Conservation (phyloP, 2,888 invertebrate species). For the Eudemis profundana region DNA sequence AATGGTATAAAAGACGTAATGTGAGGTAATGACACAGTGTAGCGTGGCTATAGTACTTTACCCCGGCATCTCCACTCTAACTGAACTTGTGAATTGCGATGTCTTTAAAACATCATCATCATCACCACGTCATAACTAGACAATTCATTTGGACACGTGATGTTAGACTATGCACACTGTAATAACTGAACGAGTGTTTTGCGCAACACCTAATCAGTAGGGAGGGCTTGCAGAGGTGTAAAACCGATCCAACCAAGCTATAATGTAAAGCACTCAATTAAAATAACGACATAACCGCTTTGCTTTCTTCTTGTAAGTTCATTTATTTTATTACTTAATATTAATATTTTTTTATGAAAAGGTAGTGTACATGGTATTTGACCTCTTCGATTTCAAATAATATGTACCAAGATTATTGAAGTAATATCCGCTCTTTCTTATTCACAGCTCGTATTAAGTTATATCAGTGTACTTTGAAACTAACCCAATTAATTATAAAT, state of each 20-base stretch:
- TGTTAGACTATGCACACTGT: slow-evolving; percentile 1
- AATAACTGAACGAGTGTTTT: not conserved
- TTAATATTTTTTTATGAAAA: not conserved
- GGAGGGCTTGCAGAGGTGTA: not conserved
- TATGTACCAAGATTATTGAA: not conserved
- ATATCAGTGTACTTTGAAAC: not conserved
- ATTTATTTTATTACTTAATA: not conserved
- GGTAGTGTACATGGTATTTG: not conserved
- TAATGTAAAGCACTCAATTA: not conserved
- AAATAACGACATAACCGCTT: not conserved
- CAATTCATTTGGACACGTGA: not conserved
- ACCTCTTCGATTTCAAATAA: not conserved
- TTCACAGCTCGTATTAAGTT: not conserved
- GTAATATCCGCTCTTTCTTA: not conserved
- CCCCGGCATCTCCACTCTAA: slow-evolving; percentile 65
- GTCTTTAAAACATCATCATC: slow-evolving; percentile 9
- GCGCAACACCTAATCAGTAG: not conserved
- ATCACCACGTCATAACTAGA: not conserved
- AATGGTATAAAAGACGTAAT: slow-evolving; percentile 74
- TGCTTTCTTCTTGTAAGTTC: not conserved
- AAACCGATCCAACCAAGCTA: not conserved
- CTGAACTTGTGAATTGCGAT: slow-evolving; percentile 57
- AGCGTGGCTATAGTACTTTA: slow-evolving; percentile 62
- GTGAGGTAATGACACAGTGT: slow-evolving; percentile 81
- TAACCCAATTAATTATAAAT: slow-evolving; percentile 1